Base-by-base conservation (phyloP, 2,113 vertebrate species). In the Aegithalos caudatus region DNA sequence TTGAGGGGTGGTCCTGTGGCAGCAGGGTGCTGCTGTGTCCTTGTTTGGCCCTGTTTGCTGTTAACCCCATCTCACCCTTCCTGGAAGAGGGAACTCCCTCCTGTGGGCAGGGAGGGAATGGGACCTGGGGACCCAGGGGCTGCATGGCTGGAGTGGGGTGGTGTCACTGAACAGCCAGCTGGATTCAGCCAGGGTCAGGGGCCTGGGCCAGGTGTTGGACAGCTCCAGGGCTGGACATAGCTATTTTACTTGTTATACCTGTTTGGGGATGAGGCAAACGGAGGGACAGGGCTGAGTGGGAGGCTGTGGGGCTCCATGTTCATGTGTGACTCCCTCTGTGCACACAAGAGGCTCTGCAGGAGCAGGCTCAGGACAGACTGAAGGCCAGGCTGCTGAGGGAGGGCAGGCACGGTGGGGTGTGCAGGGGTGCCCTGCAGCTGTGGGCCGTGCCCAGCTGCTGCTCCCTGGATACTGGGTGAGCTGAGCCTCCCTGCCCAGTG, bases 121-220 rank as follows among this genome's bases (percentile, higher is more conserved):
- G 54, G 25, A 9, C 9, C 14, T 56, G 19, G 12, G 12, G 25
- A 7, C 5, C 17, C 8, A 12, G 42, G 44, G 57, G 13, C 37
- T 65, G 8, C 22, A 1, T 0, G 4, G 4, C 11, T 8, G 35
- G 13, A 37, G 22, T 1, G 27, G 25, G 28, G 9, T 3, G 5
- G 14, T 25, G n/a, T 40, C 4, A 1, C 38, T 13, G 1, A 70
- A 3, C 7, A 56, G 10, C 0, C 0, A 33, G n/a, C 23, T 25
- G 19, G 42, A 20, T 40, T 14, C 28, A 47, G 22, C 13, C 33
- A 42, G 17, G 25, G 1, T 0, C 9, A 70, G 24, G 21, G 22
- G 22, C 17, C 1, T 10, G 33, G 25, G 17, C 48, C 50, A 3
- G 3, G 13, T 33, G 6, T 0, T 12, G 42, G 11, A 53, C 27